Conservation (phyloP, 2,888 invertebrate species). For the Agonopterix heracliana region DNA sequence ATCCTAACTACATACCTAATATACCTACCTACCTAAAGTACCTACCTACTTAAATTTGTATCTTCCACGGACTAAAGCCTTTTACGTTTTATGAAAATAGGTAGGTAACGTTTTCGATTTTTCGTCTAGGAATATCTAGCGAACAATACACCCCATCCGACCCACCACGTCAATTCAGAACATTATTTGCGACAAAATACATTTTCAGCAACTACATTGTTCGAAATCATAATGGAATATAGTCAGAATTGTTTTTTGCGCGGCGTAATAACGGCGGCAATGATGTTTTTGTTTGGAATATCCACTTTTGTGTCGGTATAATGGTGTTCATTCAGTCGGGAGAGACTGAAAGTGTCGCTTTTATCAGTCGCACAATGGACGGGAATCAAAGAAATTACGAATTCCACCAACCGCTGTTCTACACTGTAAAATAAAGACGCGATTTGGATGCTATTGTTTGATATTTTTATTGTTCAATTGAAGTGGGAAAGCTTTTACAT, state of each 20-base stretch:
- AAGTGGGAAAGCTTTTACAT: background rate
- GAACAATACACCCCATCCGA: slow-evolving; percentile 24
- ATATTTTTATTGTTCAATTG: slow-evolving; percentile 29
- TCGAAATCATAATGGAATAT: slow-evolving; percentile 54
- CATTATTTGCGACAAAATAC: slow-evolving; percentile 45
- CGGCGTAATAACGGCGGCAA: slow-evolving; percentile 49
- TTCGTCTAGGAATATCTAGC: background rate
- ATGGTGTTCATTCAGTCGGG: slow-evolving; percentile 70
- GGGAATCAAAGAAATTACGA: slow-evolving; percentile 72
- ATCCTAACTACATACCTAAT: too few relatives aligned
- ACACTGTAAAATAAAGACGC: slow-evolving; percentile 57
- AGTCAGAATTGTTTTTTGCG: slow-evolving; percentile 58
- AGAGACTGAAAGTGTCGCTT: slow-evolving; percentile 68
- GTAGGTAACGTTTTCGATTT: too few relatives aligned
- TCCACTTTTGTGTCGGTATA: slow-evolving; percentile 69
- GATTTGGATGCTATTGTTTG: slow-evolving; percentile 32
- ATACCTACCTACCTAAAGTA: too few relatives aligned
- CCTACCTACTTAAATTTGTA: too few relatives aligned
- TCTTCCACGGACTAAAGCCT: too few relatives aligned
- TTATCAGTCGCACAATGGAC: slow-evolving; percentile 67
- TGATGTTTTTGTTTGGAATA: slow-evolving; percentile 67
- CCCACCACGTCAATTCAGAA: slow-evolving; percentile 22
- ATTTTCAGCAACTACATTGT: slow-evolving; percentile 50
- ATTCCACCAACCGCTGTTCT: slow-evolving; percentile 56
- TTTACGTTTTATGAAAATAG: too few relatives aligned